A percentile compares a stretch with the other conserved stretches of the same genome.
phyloP scores from a whole-genome alignment of 2,113 vertebrate species.

The Spea bombifrons region DNA sequence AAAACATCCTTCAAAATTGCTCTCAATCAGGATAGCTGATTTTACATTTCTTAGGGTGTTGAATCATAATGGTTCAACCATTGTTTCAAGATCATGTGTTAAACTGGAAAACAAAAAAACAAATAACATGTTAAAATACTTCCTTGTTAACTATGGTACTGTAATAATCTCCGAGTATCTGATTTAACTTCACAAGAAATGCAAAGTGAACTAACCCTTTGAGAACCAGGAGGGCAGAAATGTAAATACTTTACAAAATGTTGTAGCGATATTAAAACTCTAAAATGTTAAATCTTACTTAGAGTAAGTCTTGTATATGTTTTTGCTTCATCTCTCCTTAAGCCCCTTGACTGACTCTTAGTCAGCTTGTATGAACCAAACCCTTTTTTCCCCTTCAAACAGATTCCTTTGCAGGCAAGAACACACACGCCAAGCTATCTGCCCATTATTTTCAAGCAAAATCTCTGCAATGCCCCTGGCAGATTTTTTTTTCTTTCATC shows the following conservation, averaged over 20 bases:
- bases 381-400: slow-evolving; percentile 59
- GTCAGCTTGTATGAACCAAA: slow-evolving; percentile 26
- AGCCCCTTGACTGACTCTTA: background rate
- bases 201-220: too few species aligned
- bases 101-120: too few species aligned
- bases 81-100: too few species aligned
- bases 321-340: slow-evolving; percentile 38
- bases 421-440: slow-evolving; percentile 59
- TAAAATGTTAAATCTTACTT: slow-evolving; percentile 5
- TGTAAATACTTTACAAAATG: background rate
- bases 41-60: too few species aligned
- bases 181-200: too few species aligned
- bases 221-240: too few species aligned
- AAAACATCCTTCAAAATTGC: background rate
- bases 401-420: slow-evolving; percentile 57
- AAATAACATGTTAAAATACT: too few species aligned
- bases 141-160: too few species aligned
- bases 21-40: too few species aligned
- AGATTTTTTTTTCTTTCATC: slow-evolving; percentile 52
- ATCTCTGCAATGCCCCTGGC: slow-evolving; percentile 51
- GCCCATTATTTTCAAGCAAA: slow-evolving; percentile 51
- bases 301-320: slow-evolving; percentile 32
- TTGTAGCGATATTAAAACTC: background rate
- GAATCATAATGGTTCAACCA: too few species aligned
- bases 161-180: too few species aligned